Evolutionary conservation across 1,140 invertebrate genomes (phyloP).

Genomic region (Eumeta japonica): DNA sequence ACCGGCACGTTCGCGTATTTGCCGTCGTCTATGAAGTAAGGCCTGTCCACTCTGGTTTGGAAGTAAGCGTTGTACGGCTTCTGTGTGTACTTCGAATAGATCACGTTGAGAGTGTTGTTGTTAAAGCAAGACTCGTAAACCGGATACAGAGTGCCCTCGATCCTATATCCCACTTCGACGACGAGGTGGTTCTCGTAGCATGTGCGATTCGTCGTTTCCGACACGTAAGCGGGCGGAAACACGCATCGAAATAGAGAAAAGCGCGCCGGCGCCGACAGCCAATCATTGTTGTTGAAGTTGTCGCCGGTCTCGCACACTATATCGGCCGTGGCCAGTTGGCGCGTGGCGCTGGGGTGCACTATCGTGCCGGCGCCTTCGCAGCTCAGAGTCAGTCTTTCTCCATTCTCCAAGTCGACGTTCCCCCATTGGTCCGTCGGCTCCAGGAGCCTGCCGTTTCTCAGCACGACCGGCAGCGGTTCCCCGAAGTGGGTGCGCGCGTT

Average conservation of each 20-base stretch:
- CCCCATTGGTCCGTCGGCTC: slow-evolving; percentile 34
- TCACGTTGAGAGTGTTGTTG: slow-evolving; percentile 19
- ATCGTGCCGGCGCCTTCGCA: slow-evolving; percentile 26
- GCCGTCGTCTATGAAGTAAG: slow-evolving; percentile 31
- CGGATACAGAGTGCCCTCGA: slow-evolving; percentile 30
- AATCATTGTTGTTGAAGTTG: slow-evolving; percentile 32
- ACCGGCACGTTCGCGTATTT: slow-evolving; percentile 26
- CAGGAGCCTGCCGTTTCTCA: slow-evolving; percentile 26
- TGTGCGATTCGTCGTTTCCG: slow-evolving; percentile 28
- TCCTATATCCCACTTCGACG: slow-evolving; percentile 37
- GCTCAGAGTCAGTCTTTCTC: slow-evolving; percentile 29
- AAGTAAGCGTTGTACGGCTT: slow-evolving; percentile 39
- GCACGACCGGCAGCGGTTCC: slow-evolving; percentile 33
- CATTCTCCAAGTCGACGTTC: slow-evolving; percentile 25
- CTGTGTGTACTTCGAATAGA: slow-evolving; percentile 44
- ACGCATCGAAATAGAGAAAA: slow-evolving; percentile 32
- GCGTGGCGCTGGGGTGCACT: slow-evolving; percentile 20
- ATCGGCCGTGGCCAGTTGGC: slow-evolving; percentile 15
- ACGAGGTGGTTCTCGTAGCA: slow-evolving; percentile 30
- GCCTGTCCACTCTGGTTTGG: slow-evolving; percentile 34
- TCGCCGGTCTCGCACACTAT: slow-evolving; percentile 30
- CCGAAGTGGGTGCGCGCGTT: slow-evolving; percentile 30
- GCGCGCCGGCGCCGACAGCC: slow-evolving; percentile 20
- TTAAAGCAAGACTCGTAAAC: slow-evolving; percentile 43
- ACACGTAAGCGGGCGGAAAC: slow-evolving; percentile 22